Evolutionary conservation across 1,140 invertebrate species (phyloP), one percentile per base, ranked within the genome.

Genomic region (Sinonovacula constricta): DNA sequence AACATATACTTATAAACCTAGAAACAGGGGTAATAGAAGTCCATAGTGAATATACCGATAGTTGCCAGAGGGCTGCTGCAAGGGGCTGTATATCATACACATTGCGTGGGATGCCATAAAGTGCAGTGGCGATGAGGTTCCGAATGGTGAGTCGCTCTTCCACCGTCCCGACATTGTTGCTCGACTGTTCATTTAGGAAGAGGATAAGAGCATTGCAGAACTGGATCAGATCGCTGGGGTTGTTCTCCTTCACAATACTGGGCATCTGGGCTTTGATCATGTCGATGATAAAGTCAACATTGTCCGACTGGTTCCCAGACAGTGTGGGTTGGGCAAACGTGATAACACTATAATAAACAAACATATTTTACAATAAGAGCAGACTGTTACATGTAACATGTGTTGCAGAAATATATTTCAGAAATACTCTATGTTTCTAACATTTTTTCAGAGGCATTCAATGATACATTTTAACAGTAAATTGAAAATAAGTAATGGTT

Each of bases 1-100:
- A n/a, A n/a, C n/a, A n/a, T n/a, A n/a, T n/a, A n/a, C n/a, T n/a
- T n/a, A n/a, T n/a, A n/a, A n/a, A n/a, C n/a, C n/a, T n/a, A n/a
- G n/a, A n/a, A n/a, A n/a, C n/a, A n/a, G n/a, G n/a, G n/a, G n/a
- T n/a, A n/a, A n/a, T n/a, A n/a, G n/a, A n/a, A n/a, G n/a, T n/a
- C n/a, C n/a, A n/a, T n/a, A n/a, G n/a, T n/a, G n/a, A n/a, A 80
- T 81, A 81, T 81, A 89, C 88, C 7, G 86, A 85, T 33, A 89
- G 36, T 39, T 81, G 71, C 26, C 75, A 63, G 0, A 89, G 60
- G 22, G 82, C 72, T 68, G 77, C 85, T 31, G 87, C 84, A 67
- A 87, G 79, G 49, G 84, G 85, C 33, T 85, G 79, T 33, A 77
- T 74, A 33, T 76, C 60, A 33, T 80, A 49, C 1, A 80, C 70